These are phyloP conservation scores for Isoperla grammatica DNA, from an alignment of 2,888 invertebrate genomes.

Conservation along the genomic window DNA sequence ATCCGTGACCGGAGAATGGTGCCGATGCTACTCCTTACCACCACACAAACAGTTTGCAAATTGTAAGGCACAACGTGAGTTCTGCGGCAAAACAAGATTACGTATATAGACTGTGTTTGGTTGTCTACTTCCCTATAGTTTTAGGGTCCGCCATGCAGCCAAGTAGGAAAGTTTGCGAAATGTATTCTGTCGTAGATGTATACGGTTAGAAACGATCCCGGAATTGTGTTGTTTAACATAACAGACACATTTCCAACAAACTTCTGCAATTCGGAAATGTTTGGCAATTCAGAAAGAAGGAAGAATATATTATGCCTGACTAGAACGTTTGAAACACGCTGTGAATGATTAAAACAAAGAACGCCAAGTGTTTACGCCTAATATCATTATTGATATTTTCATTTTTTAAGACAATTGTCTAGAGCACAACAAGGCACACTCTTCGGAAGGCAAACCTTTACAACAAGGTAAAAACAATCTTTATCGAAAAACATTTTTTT, in stretches of 20 bases:
- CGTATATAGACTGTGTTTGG: constrained; percentile 18
- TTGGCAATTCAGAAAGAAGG: too few species aligned
- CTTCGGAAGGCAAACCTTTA: too few species aligned
- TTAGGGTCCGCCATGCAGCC: not conserved
- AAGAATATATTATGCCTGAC: too few species aligned
- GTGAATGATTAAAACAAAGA: too few species aligned
- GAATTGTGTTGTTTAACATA: not conserved
- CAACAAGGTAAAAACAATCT: too few species aligned
- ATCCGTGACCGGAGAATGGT: constrained; percentile 20
- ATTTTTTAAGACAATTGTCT: too few species aligned
- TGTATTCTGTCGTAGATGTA: not conserved
- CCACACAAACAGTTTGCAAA: constrained; percentile 23
- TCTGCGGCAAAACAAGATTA: constrained; percentile 20
- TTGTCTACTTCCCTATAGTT: not conserved
- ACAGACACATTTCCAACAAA: constrained; percentile 13
- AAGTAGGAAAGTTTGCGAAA: not conserved
- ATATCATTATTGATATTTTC: too few species aligned
- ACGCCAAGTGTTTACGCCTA: too few species aligned
- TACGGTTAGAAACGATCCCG: not conserved
- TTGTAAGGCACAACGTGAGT: constrained; percentile 13
- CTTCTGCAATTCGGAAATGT: not conserved
- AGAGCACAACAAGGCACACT: too few species aligned
- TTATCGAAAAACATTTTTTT: too few species aligned
- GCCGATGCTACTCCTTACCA: not conserved
- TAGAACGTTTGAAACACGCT: too few species aligned